Percentiles rank a stretch among this genome's conserved stretches.
phyloP scores from a whole-genome alignment of 2,888 invertebrate genomes.

The Drosophila hamatofila region DNA sequence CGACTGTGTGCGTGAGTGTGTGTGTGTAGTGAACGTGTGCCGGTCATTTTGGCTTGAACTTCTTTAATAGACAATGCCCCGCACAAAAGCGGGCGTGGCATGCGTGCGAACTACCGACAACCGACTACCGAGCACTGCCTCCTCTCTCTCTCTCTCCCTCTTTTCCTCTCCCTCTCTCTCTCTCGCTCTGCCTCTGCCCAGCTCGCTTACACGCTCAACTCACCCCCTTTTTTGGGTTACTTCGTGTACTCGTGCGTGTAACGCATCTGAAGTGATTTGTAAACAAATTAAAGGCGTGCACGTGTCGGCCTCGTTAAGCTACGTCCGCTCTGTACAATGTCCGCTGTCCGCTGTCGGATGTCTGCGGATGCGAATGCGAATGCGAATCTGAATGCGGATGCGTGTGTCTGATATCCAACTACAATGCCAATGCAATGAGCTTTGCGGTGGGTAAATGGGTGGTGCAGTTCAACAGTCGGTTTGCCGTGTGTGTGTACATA shows the following conservation, averaged over 20 bases:
- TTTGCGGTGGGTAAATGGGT: constrained; percentile 50
- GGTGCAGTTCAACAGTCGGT: constrained; percentile 22
- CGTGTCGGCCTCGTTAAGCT: constrained; percentile 84
- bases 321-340: constrained; percentile 34
- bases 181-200: not conserved
- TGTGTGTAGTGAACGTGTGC: constrained; percentile 44
- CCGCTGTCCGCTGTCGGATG: constrained; percentile 11
- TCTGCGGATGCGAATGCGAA: constrained; percentile 24
- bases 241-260: constrained; percentile 82
- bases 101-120: constrained; percentile 51
- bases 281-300: constrained; percentile 85
- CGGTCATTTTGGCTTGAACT: constrained; percentile 57
- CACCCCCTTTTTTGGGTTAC: constrained; percentile 11
- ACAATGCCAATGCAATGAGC: constrained; percentile 57
- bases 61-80: constrained; percentile 61
- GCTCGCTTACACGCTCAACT: not conserved
- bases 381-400: constrained; percentile 56
- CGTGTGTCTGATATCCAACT: constrained; percentile 55
- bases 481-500: not conserved
- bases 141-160: not conserved
- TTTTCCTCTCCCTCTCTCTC: not conserved
- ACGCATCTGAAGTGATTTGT: constrained; percentile 85
- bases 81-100: constrained; percentile 53
- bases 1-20: constrained; percentile 27
- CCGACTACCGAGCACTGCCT: constrained; percentile 9